Evolutionary conservation across 1,140 invertebrate species (phyloP).

Genomic region (Sycobia sp.): DNA sequence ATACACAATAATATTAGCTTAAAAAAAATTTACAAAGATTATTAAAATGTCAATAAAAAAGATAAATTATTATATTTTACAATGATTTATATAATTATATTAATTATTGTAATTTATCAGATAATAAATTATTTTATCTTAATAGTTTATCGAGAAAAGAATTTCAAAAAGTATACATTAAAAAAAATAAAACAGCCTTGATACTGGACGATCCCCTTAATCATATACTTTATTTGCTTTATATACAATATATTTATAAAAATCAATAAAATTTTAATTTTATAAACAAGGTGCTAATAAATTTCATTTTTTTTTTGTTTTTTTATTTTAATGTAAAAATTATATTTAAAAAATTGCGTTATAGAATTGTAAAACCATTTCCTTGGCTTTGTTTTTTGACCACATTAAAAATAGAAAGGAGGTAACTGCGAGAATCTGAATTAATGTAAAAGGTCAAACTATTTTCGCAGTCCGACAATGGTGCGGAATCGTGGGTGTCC

Average conservation of each 20-base stretch:
- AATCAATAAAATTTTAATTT: background rate
- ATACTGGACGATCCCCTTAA: too few relatives aligned
- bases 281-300: background rate
- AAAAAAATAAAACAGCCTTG: too few relatives aligned
- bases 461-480: conserved; percentile 45
- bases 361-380: conserved; percentile 55
- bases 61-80: too few relatives aligned
- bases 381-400: conserved; percentile 60
- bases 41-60: too few relatives aligned
- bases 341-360: conserved; percentile 38
- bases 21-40: too few relatives aligned
- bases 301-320: conserved; percentile 7
- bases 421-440: conserved; percentile 59
- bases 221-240: background rate
- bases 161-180: too few relatives aligned
- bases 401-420: conserved; percentile 60
- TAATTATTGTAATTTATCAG: too few relatives aligned
- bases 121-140: too few relatives aligned
- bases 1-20: too few relatives aligned
- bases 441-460: conserved; percentile 59
- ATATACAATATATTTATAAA: background rate
- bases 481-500: conserved; percentile 43
- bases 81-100: too few relatives aligned
- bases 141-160: too few relatives aligned
- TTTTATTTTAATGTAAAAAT: conserved; percentile 3